Evolutionary conservation across 1,140 invertebrate species (phyloP).

Genomic region (Drosophila kurseongensis): DNA sequence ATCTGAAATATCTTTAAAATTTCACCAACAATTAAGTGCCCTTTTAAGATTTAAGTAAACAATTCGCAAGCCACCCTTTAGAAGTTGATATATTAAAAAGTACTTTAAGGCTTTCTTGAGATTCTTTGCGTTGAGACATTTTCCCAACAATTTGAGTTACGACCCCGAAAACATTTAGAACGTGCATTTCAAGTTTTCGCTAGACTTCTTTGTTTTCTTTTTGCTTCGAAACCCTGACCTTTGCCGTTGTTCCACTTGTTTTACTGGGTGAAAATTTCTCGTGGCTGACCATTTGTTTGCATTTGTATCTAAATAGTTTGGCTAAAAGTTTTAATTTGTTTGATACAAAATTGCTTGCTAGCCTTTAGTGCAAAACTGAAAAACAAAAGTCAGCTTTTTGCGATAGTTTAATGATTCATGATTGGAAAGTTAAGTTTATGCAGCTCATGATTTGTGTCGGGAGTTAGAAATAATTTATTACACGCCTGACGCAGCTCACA

Average conservation of each 20-base stretch:
- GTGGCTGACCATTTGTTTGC: conserved; percentile 53
- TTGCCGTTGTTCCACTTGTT: conserved; percentile 12
- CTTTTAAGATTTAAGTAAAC: background rate
- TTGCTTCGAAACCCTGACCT: conserved; percentile 13
- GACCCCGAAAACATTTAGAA: conserved; percentile 22
- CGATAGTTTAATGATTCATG: conserved; percentile 71
- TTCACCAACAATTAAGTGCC: background rate
- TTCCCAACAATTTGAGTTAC: conserved; percentile 26
- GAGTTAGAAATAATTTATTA: conserved; percentile 51
- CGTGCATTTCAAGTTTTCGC: conserved; percentile 37
- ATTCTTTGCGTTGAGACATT: background rate
- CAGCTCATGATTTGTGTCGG: conserved; percentile 48
- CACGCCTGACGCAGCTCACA: conserved; percentile 14
- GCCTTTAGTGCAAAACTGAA: conserved; percentile 22
- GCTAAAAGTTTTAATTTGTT: conserved; percentile 65
- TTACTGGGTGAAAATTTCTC: conserved; percentile 17
- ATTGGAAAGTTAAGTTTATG: conserved; percentile 62
- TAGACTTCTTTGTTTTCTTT: conserved; percentile 11
- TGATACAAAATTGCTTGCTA: conserved; percentile 29
- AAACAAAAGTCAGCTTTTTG: conserved; percentile 34
- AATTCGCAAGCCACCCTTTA: background rate
- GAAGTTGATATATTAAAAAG: background rate
- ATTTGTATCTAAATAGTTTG: conserved; percentile 71
- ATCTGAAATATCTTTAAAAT: background rate
- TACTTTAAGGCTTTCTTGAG: background rate